Conservation (phyloP, 2,113 vertebrate species). For the Jaculus jaculus region DNA sequence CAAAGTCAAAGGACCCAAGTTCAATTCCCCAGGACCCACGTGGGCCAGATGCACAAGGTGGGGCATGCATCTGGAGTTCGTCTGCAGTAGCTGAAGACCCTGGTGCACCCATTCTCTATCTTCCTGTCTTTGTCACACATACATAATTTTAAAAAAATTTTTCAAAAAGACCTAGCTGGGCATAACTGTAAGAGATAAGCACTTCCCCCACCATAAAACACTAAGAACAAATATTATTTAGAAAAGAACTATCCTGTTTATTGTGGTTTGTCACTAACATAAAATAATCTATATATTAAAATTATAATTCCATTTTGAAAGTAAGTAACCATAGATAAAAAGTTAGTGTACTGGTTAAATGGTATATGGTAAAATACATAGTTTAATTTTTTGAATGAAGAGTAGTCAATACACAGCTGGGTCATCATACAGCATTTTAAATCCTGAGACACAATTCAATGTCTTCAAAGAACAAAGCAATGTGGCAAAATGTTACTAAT, state of each 20-base stretch:
- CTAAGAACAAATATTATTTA: neutral
- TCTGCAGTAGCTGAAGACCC: too few species aligned
- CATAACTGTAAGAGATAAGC: too few species aligned
- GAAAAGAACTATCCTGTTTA: neutral
- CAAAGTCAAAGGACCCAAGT: too few species aligned
- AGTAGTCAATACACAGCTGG: neutral
- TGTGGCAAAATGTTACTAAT: neutral
- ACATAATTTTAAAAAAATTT: too few species aligned
- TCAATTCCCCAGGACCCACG: too few species aligned
- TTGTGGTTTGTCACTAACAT: neutral
- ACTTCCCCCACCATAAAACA: too few species aligned
- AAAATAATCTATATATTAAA: conserved; percentile 31
- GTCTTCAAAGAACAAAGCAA: neutral
- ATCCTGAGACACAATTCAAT: conserved; percentile 8
- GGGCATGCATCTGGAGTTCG: too few species aligned
- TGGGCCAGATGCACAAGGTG: too few species aligned
- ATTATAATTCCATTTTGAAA: conserved; percentile 19
- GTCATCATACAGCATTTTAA: neutral
- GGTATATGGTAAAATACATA: neutral
- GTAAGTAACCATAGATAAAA: neutral
- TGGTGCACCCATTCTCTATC: too few species aligned
- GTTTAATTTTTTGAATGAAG: neutral
- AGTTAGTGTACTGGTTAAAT: neutral
- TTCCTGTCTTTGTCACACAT: too few species aligned
- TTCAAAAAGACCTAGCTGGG: too few species aligned